Conservation (phyloP, 2,797 vertebrate genomes). For the Myiothlypis chrysogaster region DNA sequence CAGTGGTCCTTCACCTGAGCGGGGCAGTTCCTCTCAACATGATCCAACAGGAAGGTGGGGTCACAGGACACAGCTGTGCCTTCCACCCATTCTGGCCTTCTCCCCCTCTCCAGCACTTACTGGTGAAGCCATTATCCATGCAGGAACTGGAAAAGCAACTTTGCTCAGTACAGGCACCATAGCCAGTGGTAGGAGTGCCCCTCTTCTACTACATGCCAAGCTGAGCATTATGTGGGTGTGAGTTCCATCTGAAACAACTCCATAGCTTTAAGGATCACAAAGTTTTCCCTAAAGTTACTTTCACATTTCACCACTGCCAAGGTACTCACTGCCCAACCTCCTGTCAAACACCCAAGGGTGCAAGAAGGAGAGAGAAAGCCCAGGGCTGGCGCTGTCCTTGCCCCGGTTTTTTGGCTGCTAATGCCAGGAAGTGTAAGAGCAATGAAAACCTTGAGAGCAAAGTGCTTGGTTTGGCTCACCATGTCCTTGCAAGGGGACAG, state of each 20-base stretch:
- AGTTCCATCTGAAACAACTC: neutral
- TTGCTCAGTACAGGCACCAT: neutral
- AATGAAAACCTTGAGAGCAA: neutral
- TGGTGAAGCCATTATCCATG: rapidly evolving
- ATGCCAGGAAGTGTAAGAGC: rapidly evolving
- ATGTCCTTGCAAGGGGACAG: neutral
- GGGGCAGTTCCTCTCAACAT: neutral
- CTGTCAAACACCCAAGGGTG: neutral
- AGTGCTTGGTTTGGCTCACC: neutral
- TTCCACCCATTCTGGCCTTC: neutral
- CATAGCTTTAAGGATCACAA: rapidly evolving
- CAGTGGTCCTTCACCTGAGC: neutral
- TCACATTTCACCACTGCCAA: neutral
- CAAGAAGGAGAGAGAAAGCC: neutral
- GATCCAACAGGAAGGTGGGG: neutral
- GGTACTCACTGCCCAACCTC: neutral
- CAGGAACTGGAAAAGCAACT: neutral
- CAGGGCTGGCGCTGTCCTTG: neutral
- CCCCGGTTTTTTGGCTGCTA: rapidly evolving
- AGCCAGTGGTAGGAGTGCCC: neutral
- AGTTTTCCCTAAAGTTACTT: neutral
- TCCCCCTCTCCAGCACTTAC: neutral
- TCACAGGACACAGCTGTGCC: neutral
- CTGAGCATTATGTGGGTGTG: rapidly evolving
- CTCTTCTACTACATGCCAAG: neutral